These are phyloP conservation scores for Macrobrachium nipponense DNA, from an alignment of 1,140 invertebrate species.

Conservation along the genomic window DNA sequence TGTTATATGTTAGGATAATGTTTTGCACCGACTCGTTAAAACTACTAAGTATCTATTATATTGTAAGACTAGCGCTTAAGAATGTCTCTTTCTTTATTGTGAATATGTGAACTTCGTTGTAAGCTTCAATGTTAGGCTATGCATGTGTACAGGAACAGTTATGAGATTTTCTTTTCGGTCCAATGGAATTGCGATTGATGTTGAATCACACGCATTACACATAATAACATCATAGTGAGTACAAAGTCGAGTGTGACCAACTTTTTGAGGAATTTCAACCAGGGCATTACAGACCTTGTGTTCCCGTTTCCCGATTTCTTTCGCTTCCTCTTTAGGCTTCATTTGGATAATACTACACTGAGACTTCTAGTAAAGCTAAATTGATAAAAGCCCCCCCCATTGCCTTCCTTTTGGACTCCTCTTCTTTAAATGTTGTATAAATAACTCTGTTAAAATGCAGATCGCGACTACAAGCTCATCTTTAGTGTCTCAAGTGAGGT, in stretches of 20 bases:
- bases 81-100: conserved; percentile 37
- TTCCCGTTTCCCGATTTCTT: no score
- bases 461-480: conserved; percentile 4
- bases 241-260: conserved; percentile 32
- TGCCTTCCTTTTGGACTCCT: neutral
- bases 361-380: no score
- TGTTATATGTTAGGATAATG: conserved; percentile 58
- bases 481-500: conserved; percentile 12
- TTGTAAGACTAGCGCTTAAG: conserved; percentile 49
- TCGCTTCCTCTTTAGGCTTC: no score
- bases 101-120: conserved; percentile 43
- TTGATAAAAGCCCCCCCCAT: neutral
- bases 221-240: conserved; percentile 44
- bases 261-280: neutral
- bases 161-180: neutral
- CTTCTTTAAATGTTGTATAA: conserved; percentile 7
- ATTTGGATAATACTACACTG: no score
- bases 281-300: no score
- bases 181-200: conserved; percentile 6
- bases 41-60: conserved; percentile 42
- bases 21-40: conserved; percentile 60
- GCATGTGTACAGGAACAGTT: conserved; percentile 13
- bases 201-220: conserved; percentile 17
- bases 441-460: conserved; percentile 15
- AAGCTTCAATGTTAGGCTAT: conserved; percentile 47